Evolutionary conservation across 2,113 vertebrate genomes (phyloP), one percentile per base, ranked within the genome.

Genomic region (Oenanthe oenanthe): DNA sequence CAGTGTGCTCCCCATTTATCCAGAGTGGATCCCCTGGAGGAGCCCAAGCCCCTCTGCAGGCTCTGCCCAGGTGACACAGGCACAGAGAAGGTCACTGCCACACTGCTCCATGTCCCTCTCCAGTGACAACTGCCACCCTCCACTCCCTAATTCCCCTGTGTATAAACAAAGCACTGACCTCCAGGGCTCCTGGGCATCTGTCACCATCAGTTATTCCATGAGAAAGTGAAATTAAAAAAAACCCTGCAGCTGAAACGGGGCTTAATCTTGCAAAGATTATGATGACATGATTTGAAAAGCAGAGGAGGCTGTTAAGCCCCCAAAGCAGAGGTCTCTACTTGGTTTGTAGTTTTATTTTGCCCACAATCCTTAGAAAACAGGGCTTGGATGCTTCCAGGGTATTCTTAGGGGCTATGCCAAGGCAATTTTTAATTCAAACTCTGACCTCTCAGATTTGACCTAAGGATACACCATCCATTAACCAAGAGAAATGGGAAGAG

Each of bases 211-310:
- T 85, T 95, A 80, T 86, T 94, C 60, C 47, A 50, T 4, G 22
- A 79, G n/a, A 68, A 88, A 68, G 5, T 29, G n/a, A 82, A 67
- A 84, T 70, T 45, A 67, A 76, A 80, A 53, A 82, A 78, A 26
- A 0, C 12, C 8, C 17, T 4, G 3, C 36, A 66, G 75, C 68
- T 83, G 67, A 90, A 93, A 61, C 14, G 17, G 19, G 4, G 26
- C 21, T 47, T 92, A 90, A 93, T 92, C 92, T 90, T 83, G 34
- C 71, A 80, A 72, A 92, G 58, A 92, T 92, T 89, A 95, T n/a
- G n/a, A 53, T 72, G 67, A 65, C 48, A 68, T 22, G 62, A 83
- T 73, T 85, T 88, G 74, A 79, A 92, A 76, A 90, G 66, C 74
- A 73, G 42, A 65, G 34, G 60, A 80, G 51, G 76, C 7, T 81